phyloP scores from a whole-genome alignment of 2,113 vertebrate species.

The Channa maculata region DNA sequence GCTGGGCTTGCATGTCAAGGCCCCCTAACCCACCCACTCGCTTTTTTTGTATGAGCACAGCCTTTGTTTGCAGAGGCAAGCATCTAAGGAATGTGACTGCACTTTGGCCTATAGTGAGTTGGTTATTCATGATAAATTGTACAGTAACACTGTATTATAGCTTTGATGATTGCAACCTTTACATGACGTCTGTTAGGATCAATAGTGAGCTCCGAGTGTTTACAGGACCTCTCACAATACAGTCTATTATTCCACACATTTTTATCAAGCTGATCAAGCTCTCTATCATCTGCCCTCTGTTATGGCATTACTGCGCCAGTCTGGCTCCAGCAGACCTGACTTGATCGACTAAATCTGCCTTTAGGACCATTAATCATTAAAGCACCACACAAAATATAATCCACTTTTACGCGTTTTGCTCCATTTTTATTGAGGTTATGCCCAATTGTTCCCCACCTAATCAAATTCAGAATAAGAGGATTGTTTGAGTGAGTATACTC shows the following conservation, averaged over 20 bases:
- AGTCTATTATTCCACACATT: slow-evolving; percentile 22
- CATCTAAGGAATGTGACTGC: slow-evolving; percentile 79
- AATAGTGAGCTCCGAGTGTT: background rate
- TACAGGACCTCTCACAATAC: background rate
- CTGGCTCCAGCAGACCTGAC: slow-evolving; percentile 54
- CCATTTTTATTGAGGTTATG: slow-evolving; percentile 60
- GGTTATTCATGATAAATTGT: slow-evolving; percentile 33
- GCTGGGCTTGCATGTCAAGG: slow-evolving; percentile 26
- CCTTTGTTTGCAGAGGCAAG: slow-evolving; percentile 74
- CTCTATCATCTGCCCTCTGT: slow-evolving; percentile 10
- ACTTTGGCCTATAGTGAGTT: slow-evolving; percentile 30
- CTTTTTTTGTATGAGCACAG: slow-evolving; percentile 52
- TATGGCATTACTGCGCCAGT: slow-evolving; percentile 29
- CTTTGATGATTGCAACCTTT: slow-evolving; percentile 3
- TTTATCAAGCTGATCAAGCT: slow-evolving; percentile 29
- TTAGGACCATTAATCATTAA: slow-evolving; percentile 57
- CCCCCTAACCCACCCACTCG: slow-evolving; percentile 24
- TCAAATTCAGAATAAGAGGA: slow-evolving; percentile 51
- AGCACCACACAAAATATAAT: slow-evolving; percentile 63
- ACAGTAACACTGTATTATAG: background rate
- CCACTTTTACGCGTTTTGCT: slow-evolving; percentile 52
- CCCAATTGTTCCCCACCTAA: slow-evolving; percentile 36
- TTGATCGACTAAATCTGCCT: slow-evolving; percentile 45
- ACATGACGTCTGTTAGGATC: slow-evolving; percentile 1
- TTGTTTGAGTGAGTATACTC: slow-evolving; percentile 1